phyloP scores from a whole-genome alignment of 2,888 invertebrate species.

The Latrodectus hesperus region DNA sequence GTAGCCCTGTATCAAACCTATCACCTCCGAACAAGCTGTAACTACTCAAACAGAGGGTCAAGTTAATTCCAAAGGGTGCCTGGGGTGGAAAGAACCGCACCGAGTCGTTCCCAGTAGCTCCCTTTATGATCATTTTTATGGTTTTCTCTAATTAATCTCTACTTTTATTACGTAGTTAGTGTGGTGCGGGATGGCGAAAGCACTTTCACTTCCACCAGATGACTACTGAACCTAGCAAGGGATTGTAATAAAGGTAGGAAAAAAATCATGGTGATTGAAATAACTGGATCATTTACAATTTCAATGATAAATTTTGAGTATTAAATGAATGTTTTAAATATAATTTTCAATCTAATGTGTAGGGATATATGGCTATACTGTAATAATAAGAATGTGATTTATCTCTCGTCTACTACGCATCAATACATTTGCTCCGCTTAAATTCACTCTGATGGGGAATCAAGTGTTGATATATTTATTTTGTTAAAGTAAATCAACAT shows the following conservation, averaged over 20 bases:
- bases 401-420: too few species aligned
- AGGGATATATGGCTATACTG: too few species aligned
- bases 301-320: neutral
- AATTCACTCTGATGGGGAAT: too few species aligned
- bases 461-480: too few species aligned
- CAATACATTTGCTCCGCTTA: too few species aligned
- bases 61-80: constrained; percentile 40
- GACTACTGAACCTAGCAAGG: neutral
- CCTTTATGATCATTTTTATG: constrained; percentile 64
- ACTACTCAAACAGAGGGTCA: constrained; percentile 49
- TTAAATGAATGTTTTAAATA: neutral
- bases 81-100: constrained; percentile 11
- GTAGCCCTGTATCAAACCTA: neutral
- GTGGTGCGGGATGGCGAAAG: neutral
- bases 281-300: neutral
- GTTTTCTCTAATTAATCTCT: constrained; percentile 59
- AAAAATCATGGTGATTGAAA: neutral
- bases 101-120: constrained; percentile 19
- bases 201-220: neutral
- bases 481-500: too few species aligned
- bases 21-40: constrained; percentile 26
- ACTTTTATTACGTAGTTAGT: constrained; percentile 59
- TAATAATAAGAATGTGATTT: too few species aligned
- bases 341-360: neutral
- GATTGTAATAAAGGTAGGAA: neutral